Percentiles rank a stretch among this genome's conserved stretches.
Conservation (phyloP, 1,140 invertebrate genomes). For the Antheraea mylitta region DNA sequence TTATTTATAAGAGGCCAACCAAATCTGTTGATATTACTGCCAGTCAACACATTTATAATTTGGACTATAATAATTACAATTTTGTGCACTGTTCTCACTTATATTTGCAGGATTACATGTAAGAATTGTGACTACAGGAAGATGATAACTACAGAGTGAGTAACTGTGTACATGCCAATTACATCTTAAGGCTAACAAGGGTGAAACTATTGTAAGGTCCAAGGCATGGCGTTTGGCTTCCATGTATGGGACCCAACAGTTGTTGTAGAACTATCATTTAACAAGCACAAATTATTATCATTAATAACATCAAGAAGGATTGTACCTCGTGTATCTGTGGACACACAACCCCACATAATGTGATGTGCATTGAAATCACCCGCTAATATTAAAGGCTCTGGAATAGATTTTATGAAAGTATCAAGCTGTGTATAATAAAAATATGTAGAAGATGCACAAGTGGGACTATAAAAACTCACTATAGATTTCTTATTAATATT, state of each 20-base stretch:
- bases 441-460: not conserved
- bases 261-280: constrained; percentile 22
- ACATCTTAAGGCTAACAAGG: constrained; percentile 10
- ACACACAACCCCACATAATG: no score
- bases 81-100: not conserved
- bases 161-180: constrained; percentile 21
- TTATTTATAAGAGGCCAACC: no score
- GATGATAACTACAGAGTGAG: constrained; percentile 24
- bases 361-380: constrained; percentile 15
- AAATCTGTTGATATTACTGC: constrained; percentile 9
- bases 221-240: constrained; percentile 22
- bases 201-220: constrained; percentile 20
- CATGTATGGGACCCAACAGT: constrained; percentile 22
- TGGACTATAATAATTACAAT: constrained; percentile 3
- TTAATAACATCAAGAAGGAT: constrained; percentile 5
- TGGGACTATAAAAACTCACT: constrained; percentile 15
- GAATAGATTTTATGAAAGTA: constrained; percentile 6
- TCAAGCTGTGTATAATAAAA: constrained; percentile 8
- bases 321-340: no score
- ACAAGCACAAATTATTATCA: constrained; percentile 18
- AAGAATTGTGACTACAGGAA: constrained; percentile 19
- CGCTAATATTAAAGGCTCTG: not conserved
- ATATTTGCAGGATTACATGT: constrained; percentile 5
- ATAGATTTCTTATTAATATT: constrained; percentile 18
- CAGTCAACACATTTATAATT: constrained; percentile 21